Evolutionary conservation across 2,888 invertebrate genomes (phyloP), one percentile per base, ranked within the genome.

Genomic region (Sminthurides aquaticus): DNA sequence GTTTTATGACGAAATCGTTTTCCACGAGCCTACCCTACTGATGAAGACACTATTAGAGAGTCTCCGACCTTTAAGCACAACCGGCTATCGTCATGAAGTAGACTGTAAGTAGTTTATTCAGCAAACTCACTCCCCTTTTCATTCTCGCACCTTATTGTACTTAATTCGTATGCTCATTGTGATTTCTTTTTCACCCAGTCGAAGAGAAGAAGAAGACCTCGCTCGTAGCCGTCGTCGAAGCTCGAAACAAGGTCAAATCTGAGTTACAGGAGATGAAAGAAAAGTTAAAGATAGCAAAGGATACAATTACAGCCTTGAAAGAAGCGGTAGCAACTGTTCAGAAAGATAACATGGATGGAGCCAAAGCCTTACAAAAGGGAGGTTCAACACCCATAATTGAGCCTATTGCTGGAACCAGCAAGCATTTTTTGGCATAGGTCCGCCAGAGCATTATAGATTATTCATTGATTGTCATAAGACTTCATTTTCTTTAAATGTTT

Each of bases 1-100:
- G 79, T 90, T 88, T 68, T 98, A 96, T 76, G 97, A 97, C 78
- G 97, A 97, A 82, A 89, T 97, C 62, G 91, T 96, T 0, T 93
- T 93, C 77, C 91, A 91, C 79, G 91, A 92, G 78, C 91, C 91
- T 0, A 91, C 91, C 1, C 88, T 89, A 68, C 81, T 90, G 71
- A 93, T 95, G 92, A 91, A 94, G 76, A 90, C 93, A 77, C 81
- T 93, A 28, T 80, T 95, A 49, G 88, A 86, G 67, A 87, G 84
- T 74, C 85, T 88, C 0, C 87, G 89, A 75, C 89, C 88, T 1
- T 79, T 91, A 25, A 75, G 77, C 1, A 86, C 87, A 0, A 82
- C 85, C 65, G 88, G 87, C 0, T 90, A 90, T 86, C 86, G 84
- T 60, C 94, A 94, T 80, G 90, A 93, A 76, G 91, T 90, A 49